phyloP scores from a whole-genome alignment of 2,113 vertebrate species.

The Corythoichthys haematopterus region DNA sequence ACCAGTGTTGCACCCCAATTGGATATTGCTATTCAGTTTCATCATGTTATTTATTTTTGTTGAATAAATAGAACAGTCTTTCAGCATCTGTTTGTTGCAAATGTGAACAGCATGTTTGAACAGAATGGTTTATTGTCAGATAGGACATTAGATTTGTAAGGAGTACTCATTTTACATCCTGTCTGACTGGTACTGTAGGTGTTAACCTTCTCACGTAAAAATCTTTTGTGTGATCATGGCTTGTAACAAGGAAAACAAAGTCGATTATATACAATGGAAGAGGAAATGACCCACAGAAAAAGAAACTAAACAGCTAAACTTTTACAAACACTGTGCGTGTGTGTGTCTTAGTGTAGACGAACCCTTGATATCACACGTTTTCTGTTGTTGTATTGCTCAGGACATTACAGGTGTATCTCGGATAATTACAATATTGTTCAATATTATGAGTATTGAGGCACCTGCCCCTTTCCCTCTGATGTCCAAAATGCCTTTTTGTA shows the following conservation, averaged over 20 bases:
- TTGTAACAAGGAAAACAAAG: not conserved
- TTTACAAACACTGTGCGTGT: not conserved
- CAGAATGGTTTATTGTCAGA: too few species aligned
- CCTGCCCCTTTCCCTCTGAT: too few species aligned
- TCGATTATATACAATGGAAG: not conserved
- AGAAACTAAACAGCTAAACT: not conserved
- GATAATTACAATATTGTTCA: too few species aligned
- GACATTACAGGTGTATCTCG: not conserved
- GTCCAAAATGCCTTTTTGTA: too few species aligned
- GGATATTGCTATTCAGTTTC: not conserved
- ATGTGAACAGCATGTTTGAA: too few species aligned
- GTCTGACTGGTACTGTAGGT: not conserved
- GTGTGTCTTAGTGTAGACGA: not conserved
- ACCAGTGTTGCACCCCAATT: not conserved
- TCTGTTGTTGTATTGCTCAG: not conserved
- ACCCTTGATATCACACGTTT: not conserved
- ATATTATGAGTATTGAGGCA: too few species aligned
- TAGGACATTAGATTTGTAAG: too few species aligned
- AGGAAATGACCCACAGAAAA: not conserved
- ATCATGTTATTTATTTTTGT: constrained; percentile 11
- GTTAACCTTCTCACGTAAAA: not conserved
- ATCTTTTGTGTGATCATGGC: not conserved
- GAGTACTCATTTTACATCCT: not conserved
- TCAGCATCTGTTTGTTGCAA: not conserved
- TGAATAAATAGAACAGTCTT: not conserved